These are phyloP conservation scores for Heliopora coerulea DNA, from an alignment of 92 coral and sea anemone genomes.

Conservation along the genomic window DNA sequence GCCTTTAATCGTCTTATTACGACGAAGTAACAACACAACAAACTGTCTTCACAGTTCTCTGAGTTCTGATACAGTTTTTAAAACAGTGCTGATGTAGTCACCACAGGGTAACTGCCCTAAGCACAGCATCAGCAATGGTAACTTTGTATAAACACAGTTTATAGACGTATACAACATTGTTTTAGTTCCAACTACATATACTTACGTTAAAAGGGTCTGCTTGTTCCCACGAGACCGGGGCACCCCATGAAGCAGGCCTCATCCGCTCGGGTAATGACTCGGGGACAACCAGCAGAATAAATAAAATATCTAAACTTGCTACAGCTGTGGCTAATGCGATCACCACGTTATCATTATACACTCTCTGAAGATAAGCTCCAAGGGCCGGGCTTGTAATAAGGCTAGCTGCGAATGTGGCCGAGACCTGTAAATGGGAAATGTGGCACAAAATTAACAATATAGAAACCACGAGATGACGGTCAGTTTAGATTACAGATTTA, in stretches of 20 bases:
- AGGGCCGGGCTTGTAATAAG: conserved; percentile 95
- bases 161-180: too few species aligned
- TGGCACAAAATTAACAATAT: too few species aligned
- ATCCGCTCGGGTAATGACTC: conserved; percentile 97
- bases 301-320: conserved; percentile 80
- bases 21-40: too few species aligned
- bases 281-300: conserved; percentile 85
- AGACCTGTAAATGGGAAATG: conserved; percentile 59
- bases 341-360: conserved; percentile 84
- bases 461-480: neutral
- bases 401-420: conserved; percentile 99
- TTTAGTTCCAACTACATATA: too few species aligned
- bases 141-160: too few species aligned
- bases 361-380: conserved; percentile 77
- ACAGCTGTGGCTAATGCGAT: conserved; percentile 94
- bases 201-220: conserved; percentile 97
- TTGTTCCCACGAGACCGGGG: conserved; percentile 99
- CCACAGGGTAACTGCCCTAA: too few species aligned
- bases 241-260: conserved; percentile 99
- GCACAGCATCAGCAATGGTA: too few species aligned
- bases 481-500: too few species aligned
- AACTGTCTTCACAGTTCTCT: too few species aligned
- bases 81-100: too few species aligned
- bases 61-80: too few species aligned
- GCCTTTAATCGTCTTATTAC: too few species aligned